Evolutionary conservation across 2,797 vertebrate species (phyloP).

Genomic region (Hypotaenidia philippensis): DNA sequence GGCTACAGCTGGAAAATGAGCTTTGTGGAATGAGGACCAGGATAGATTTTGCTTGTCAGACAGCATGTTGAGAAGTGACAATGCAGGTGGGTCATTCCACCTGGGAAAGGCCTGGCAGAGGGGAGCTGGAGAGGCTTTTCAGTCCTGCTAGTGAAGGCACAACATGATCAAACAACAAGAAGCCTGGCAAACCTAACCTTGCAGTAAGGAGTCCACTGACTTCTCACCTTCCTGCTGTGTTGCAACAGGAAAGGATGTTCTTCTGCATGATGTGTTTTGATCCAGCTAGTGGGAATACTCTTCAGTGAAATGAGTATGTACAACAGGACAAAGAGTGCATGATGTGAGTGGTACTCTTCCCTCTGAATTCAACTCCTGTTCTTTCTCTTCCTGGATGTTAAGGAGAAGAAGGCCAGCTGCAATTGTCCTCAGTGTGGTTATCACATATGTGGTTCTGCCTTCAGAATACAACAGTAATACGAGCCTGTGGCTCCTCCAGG

Average conservation of each 20-base stretch:
- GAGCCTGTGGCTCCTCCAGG: background rate
- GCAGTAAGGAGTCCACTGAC: background rate
- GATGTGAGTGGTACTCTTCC: background rate
- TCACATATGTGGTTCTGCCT: rapidly evolving
- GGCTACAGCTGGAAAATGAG: background rate
- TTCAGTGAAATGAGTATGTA: background rate
- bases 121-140: background rate
- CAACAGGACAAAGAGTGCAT: background rate
- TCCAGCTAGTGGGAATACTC: background rate
- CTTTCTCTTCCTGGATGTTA: background rate
- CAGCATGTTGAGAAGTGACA: background rate
- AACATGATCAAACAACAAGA: background rate
- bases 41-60: background rate
- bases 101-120: background rate
- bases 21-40: background rate
- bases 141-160: background rate
- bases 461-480: background rate
- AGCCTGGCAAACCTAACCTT: background rate
- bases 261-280: background rate
- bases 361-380: background rate
- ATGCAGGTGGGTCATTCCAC: background rate
- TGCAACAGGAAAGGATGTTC: background rate
- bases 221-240: background rate
- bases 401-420: background rate
- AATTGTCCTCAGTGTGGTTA: background rate